Evolutionary conservation across 2,888 invertebrate genomes (phyloP).

Genomic region (Tetragnatha montana): DNA sequence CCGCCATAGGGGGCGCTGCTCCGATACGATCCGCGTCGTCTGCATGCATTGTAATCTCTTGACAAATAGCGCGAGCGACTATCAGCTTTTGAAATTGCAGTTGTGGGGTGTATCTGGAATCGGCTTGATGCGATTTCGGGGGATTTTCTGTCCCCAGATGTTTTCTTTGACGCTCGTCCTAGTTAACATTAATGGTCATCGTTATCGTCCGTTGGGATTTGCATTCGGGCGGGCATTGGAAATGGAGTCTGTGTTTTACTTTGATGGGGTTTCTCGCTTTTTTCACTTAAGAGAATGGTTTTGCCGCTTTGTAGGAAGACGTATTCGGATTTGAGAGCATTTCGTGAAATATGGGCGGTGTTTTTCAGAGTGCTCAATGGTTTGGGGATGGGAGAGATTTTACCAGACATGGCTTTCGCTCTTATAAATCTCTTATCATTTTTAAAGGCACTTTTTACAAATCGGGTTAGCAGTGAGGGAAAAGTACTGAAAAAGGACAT

Average conservation of each 20-base stretch:
- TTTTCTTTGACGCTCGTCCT: slow-evolving; percentile 18
- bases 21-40: neutral
- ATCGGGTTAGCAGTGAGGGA: too few species aligned
- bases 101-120: neutral
- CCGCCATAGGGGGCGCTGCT: neutral
- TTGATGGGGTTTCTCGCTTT: neutral
- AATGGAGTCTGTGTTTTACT: neutral
- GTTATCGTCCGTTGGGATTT: slow-evolving; percentile 2
- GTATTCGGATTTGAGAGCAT: neutral
- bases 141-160: neutral
- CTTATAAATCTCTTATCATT: too few species aligned
- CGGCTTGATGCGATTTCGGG: slow-evolving; percentile 19
- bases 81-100: slow-evolving; percentile 4
- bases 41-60: slow-evolving; percentile 34
- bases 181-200: slow-evolving; percentile 41
- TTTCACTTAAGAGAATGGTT: neutral
- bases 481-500: too few species aligned
- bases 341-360: too few species aligned
- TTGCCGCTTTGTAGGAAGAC: neutral
- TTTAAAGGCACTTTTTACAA: too few species aligned
- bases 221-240: neutral
- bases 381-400: too few species aligned
- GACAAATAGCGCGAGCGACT: slow-evolving; percentile 38
- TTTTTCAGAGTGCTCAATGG: too few species aligned
- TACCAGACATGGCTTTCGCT: too few species aligned